Evolutionary conservation across 2,113 vertebrate genomes (phyloP).

Genomic region (Psephotus haematonotus): DNA sequence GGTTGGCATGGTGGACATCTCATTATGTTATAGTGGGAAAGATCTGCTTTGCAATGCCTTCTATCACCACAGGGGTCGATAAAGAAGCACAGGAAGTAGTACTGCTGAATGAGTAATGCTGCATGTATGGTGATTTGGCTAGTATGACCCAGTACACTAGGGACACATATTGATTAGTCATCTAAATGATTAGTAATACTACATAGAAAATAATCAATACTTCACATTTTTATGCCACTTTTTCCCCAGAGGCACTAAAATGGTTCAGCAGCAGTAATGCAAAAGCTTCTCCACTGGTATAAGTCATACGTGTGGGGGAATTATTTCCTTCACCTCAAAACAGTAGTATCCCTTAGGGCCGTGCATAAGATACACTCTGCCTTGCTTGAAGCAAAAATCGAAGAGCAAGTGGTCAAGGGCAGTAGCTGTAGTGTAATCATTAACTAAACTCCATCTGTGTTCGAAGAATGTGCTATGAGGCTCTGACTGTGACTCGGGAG

Average conservation of each 20-base stretch:
- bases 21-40: not conserved
- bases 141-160: not conserved
- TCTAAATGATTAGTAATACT: not conserved
- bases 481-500: not conserved
- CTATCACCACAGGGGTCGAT: accelerated
- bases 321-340: not conserved
- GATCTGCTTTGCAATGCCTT: not conserved
- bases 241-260: not conserved
- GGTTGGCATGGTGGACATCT: not conserved
- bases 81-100: not conserved
- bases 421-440: not conserved
- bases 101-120: not conserved
- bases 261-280: not conserved
- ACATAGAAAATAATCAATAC: not conserved
- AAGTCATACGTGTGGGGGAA: not conserved
- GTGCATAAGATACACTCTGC: not conserved
- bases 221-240: not conserved
- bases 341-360: not conserved
- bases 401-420: not conserved
- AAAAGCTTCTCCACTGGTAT: not conserved
- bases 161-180: not conserved
- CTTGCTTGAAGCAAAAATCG: not conserved
- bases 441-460: not conserved
- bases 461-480: not conserved
- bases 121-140: not conserved